Base-by-base conservation (phyloP, 1,140 invertebrate species). In the Drosophila lacteicornis region DNA sequence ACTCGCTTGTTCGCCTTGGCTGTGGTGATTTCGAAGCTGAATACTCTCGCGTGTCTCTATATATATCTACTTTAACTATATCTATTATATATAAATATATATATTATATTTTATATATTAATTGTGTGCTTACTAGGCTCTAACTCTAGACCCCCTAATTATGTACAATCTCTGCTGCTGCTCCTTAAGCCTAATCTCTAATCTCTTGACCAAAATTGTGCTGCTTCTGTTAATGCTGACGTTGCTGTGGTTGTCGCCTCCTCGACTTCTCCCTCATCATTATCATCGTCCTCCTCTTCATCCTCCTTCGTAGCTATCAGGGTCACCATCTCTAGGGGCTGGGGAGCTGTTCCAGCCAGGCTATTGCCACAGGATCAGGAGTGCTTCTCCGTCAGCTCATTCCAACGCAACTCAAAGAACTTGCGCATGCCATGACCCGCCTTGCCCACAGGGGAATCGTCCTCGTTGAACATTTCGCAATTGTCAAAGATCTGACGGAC, bases 381-480 rank as follows among this genome's bases (percentile, higher is more conserved):
- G 78, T 93, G 92, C 70, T 92, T 93, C 36, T 93, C 92, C 7
- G 92, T 92, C 42, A 96, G 85, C 82, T 97, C 96, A 57, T 95
- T 94, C 97, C 97, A 98, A 40, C 96, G 94, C 40, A 95, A 95
- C 93, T 99, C 97, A 93, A 99, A 99, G 94, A 98, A 98, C 91
- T 96, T 95, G 57, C 97, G 93, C 96, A 99, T 96, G 76, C 95
- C 95, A 92, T 99, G 98, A 7, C 98, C 98, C 8, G 98, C 98
- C 91, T 98, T 97, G 3, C 98, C 98, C 33, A 99, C 98, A 0
- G 98, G 97, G 79, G 97, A 98, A 93, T 99, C 97, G 92, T 99
- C 98, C 93, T 99, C 98, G 93, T 99, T 99, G 94, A 99, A 99
- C 55, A 97, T 97, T 93, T 99, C 97, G 94, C 98, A 99, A 93